Conservation (phyloP, 2,113 vertebrate genomes). For the Phainopepla nitens region DNA sequence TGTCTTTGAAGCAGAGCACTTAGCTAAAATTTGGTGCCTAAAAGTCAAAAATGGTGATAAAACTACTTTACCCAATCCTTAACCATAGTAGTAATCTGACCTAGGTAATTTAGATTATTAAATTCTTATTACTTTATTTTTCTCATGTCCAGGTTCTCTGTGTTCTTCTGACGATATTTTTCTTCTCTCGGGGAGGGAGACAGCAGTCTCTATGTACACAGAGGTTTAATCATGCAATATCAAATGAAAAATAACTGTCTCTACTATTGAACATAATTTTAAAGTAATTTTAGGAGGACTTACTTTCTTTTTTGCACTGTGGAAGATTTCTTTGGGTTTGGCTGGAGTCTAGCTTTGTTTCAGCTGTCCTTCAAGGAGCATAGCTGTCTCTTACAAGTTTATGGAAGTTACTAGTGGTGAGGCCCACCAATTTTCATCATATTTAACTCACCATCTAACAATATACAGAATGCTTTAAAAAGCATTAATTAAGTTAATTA, state of each 20-base stretch:
- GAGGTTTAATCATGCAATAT: not conserved
- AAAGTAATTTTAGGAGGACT: not conserved
- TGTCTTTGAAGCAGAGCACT: not conserved
- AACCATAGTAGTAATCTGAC: not conserved
- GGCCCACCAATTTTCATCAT: not conserved
- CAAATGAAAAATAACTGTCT: not conserved
- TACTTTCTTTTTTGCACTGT: not conserved
- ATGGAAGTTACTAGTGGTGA: not conserved
- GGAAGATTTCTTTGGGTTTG: not conserved
- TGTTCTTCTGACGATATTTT: not conserved
- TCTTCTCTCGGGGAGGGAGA: not conserved
- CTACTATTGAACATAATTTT: not conserved
- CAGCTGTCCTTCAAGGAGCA: not conserved
- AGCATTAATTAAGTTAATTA: not conserved
- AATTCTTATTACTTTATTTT: not conserved
- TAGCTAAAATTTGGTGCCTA: not conserved
- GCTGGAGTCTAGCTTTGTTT: not conserved
- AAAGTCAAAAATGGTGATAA: not conserved
- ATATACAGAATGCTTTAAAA: not conserved
- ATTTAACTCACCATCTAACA: not conserved
- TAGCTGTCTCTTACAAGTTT: not conserved
- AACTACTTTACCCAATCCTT: accelerated
- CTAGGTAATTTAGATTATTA: not conserved
- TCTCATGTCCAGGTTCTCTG: not conserved
- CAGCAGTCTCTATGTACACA: not conserved